Conservation (phyloP, 2,888 invertebrate species). For the Ferdinandea cuprea region DNA sequence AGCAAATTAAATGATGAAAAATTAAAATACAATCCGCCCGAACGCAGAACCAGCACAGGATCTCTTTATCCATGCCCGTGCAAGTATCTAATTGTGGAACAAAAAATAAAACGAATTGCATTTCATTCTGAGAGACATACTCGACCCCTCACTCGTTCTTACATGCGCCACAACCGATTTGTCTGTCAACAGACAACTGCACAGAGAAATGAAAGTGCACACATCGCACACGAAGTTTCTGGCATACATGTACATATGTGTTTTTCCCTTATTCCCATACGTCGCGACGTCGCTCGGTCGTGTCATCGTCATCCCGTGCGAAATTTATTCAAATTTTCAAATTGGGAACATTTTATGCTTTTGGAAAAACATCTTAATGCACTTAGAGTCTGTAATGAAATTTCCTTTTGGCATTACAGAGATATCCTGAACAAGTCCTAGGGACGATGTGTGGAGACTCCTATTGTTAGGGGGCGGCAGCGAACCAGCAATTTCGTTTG, state of each 20-base stretch:
- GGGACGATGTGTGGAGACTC: not conserved
- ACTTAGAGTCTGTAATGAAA: constrained; percentile 78
- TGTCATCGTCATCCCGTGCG: not conserved
- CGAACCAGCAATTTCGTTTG: constrained; percentile 36
- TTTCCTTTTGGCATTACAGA: constrained; percentile 68
- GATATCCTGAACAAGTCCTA: constrained; percentile 20
- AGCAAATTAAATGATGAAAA: constrained; percentile 61
- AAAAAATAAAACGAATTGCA: constrained; percentile 51
- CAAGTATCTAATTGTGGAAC: constrained; percentile 43
- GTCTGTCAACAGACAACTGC: constrained; percentile 62
- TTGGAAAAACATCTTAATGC: constrained; percentile 81
- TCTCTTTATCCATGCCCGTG: not conserved
- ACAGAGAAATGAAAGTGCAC: constrained; percentile 38
- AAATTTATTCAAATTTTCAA: constrained; percentile 67
- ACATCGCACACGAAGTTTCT: constrained; percentile 15
- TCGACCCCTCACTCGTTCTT: not conserved
- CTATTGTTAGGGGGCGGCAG: not conserved
- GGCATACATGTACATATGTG: not conserved
- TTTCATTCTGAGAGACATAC: constrained; percentile 29
- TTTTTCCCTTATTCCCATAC: not conserved
- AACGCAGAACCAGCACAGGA: not conserved
- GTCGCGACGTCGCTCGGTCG: too few species aligned
- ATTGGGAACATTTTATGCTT: constrained; percentile 72
- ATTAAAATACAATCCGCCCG: constrained; percentile 2
- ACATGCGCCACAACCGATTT: constrained; percentile 64